Conservation (phyloP, 2,797 vertebrate genomes). For the Zenarchopterus dispar region DNA sequence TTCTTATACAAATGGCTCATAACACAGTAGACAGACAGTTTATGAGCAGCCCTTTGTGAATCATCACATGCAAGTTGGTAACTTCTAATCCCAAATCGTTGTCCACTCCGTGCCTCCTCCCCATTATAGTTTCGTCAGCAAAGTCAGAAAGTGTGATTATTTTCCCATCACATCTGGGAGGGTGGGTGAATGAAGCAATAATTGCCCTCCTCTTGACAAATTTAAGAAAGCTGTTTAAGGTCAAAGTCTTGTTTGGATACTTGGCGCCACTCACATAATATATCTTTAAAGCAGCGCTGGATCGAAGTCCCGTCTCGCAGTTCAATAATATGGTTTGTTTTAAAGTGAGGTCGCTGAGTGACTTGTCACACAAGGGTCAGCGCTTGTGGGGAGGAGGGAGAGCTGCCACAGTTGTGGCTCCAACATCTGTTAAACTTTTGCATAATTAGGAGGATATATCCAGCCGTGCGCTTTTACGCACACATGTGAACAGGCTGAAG, state of each 20-base stretch:
- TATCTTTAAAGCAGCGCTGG: conserved; percentile 66
- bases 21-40: not conserved
- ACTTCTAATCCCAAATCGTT: no score
- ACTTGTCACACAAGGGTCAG: conserved; percentile 65
- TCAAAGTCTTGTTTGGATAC: conserved; percentile 73
- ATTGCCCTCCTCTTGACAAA: conserved; percentile 57
- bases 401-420: conserved; percentile 39
- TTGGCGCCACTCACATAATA: conserved; percentile 51
- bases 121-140: no score
- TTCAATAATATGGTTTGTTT: conserved; percentile 62
- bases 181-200: conserved; percentile 25
- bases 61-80: not conserved
- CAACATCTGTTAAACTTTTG: conserved; percentile 75
- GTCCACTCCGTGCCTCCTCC: no score
- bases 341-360: conserved; percentile 59
- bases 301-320: conserved; percentile 68
- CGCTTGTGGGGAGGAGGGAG: conserved; percentile 16
- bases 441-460: conserved; percentile 34
- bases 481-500: conserved; percentile 16
- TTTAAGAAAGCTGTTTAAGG: conserved; percentile 65
- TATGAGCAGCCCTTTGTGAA: not conserved
- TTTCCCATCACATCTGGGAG: conserved; percentile 62
- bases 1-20: not conserved
- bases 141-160: conserved; percentile 26
- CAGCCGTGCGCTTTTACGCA: conserved; percentile 44